These are phyloP conservation scores for Sebastes schlegelii DNA, from an alignment of 2,113 vertebrate genomes.

Conservation along the genomic window DNA sequence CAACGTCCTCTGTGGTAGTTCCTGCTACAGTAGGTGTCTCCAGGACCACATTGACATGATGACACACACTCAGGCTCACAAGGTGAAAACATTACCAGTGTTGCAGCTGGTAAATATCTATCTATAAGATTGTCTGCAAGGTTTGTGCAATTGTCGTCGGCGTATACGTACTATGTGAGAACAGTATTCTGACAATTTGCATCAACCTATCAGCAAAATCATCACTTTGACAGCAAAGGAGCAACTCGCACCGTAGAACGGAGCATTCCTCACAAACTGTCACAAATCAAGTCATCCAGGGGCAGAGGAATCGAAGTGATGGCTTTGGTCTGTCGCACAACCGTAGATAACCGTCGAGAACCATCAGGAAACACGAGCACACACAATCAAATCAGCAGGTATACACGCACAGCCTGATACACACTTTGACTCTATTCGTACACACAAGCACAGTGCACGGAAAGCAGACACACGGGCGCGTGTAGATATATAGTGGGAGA, in stretches of 20 bases:
- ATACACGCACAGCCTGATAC: neutral
- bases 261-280: neutral
- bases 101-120: too few species aligned
- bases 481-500: neutral
- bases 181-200: slow-evolving; percentile 8
- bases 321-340: neutral
- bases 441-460: neutral
- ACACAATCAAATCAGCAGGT: slow-evolving; percentile 10
- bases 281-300: slow-evolving; percentile 9
- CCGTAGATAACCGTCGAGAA: neutral
- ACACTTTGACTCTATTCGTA: neutral
- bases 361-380: neutral
- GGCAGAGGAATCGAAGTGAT: neutral
- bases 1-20: too few species aligned
- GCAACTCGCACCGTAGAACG: neutral
- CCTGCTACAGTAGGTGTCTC: too few species aligned
- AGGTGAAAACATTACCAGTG: too few species aligned
- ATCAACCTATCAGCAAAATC: slow-evolving; percentile 7
- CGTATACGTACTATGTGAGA: neutral
- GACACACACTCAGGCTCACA: too few species aligned
- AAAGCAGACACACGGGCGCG: neutral
- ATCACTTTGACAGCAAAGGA: slow-evolving; percentile 7
- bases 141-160: neutral
- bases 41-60: too few species aligned
- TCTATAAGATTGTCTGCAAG: neutral